A percentile compares a stretch with the other conserved stretches of the same genome.
Conservation (phyloP, 1,140 invertebrate species). For the Druon quercuslanigerum region DNA sequence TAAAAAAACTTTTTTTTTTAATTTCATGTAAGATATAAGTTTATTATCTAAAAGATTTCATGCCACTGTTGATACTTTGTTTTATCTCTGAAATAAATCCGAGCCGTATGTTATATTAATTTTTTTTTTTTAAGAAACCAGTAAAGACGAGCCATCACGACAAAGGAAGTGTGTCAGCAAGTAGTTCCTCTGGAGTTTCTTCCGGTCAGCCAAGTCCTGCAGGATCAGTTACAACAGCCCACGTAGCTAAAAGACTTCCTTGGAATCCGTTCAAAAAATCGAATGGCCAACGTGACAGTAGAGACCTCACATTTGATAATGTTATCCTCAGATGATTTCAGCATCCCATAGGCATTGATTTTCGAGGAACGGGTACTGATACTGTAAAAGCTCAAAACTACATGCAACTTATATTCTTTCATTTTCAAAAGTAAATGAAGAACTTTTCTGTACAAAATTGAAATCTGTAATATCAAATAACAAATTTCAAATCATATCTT, state of each 20-base stretch:
- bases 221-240: constrained; percentile 78
- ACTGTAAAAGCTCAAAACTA: background rate
- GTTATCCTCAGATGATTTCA: constrained; percentile 78
- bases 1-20: no score
- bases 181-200: constrained; percentile 79
- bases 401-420: background rate
- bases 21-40: no score
- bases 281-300: constrained; percentile 74
- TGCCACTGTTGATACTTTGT: no score
- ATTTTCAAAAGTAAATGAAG: background rate
- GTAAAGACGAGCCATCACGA: constrained; percentile 68
- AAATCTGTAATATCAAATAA: background rate
- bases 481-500: background rate
- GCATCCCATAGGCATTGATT: background rate
- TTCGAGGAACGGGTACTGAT: background rate
- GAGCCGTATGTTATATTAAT: no score
- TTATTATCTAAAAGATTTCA: no score
- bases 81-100: no score
- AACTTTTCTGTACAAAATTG: background rate
- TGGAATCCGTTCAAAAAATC: constrained; percentile 83
- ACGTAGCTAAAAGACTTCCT: constrained; percentile 76
- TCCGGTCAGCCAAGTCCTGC: constrained; percentile 80
- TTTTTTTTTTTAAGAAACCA: constrained; percentile 65
- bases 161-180: constrained; percentile 78
- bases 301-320: constrained; percentile 78